Evolutionary conservation across 53 echinoderm and acorn worm species (phyloP), one percentile per base, ranked within the genome.

Genomic region (Actinopyga echinites): DNA sequence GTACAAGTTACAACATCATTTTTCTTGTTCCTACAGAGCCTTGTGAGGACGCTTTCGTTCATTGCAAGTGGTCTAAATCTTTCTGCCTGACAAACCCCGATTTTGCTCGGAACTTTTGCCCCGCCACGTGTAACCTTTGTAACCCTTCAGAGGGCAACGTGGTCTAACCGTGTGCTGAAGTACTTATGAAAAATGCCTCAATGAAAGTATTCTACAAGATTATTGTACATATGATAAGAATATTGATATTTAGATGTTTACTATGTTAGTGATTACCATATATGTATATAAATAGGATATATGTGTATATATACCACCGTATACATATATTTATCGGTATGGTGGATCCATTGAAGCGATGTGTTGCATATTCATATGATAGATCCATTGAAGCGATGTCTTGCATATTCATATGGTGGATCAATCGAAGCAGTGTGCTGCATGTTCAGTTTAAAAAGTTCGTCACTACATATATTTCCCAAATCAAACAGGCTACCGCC

Each of bases 61-160:
- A 93, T 69, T 93, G 95, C 58, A 83, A 69, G 10, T 95, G 95
- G 95, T 87, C 93, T 0, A 89, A 85, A 23, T 67, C 81, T 15
- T 79, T 86, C 65, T 89, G 93, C 28, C 82, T 73, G n/a, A 66
- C 61, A 22, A 93, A 95, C 52, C 85, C 87, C 19, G 95, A 95
- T 43, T 95, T 91, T 45, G 95, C 91, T 28, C 59, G 83, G 24
- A 93, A 95, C 44, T 93, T 87, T 75, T 95, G 95, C 43, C 95
- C 95, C 1, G 64, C 87, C 9, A 89, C 95, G 20, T 95, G 95
- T 62, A 89, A 83, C 43, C 67, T 92, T 43, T 92, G 92, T 30
- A 22, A 29, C 45, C 53, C 90, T 3, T 32, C 58, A n/a, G 75
- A 77, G 19, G 45, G 7, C 28, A 55, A 55, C 34, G 26, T 10